Evolutionary conservation across 2,113 vertebrate genomes (phyloP).

Genomic region (Myotis davidii): DNA sequence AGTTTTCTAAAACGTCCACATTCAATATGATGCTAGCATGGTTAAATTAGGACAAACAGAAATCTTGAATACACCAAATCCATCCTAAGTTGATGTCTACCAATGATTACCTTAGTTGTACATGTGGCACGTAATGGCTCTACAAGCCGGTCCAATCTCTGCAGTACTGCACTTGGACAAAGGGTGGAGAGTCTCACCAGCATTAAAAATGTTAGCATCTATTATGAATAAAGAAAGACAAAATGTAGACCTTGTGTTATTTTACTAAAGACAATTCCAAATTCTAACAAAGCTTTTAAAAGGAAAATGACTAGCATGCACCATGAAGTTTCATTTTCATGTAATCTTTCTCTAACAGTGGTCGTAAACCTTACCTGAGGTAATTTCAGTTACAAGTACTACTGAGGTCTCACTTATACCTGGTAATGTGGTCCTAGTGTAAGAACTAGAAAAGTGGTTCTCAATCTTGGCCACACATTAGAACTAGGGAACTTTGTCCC

Average conservation of each 20-base stretch:
- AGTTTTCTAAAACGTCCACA: conserved; percentile 7
- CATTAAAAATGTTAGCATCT: conserved; percentile 99
- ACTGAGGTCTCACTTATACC: neutral
- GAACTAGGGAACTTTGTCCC: neutral
- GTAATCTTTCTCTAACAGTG: neutral
- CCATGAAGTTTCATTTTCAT: neutral
- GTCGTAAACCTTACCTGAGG: neutral
- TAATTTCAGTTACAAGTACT: neutral
- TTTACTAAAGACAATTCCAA: conserved; percentile 31
- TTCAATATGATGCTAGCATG: neutral
- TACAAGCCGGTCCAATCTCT: conserved; percentile 97
- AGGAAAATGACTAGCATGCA: neutral
- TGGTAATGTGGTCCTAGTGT: neutral
- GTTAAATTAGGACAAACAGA: neutral
- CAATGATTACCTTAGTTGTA: conserved; percentile 90
- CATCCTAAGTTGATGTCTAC: neutral
- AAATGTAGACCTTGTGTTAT: neutral
- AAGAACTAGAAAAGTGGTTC: conserved; percentile 29
- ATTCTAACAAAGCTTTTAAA: neutral
- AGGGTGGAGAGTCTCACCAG: conserved; percentile 95
- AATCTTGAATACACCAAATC: neutral
- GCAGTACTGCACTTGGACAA: conserved; percentile 97
- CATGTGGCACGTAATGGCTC: conserved; percentile 96
- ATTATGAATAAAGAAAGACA: conserved; percentile 36
- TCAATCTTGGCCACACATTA: neutral